Evolutionary conservation across 2,797 vertebrate genomes (phyloP), one percentile per base, ranked within the genome.

Genomic region (Brotula barbata): DNA sequence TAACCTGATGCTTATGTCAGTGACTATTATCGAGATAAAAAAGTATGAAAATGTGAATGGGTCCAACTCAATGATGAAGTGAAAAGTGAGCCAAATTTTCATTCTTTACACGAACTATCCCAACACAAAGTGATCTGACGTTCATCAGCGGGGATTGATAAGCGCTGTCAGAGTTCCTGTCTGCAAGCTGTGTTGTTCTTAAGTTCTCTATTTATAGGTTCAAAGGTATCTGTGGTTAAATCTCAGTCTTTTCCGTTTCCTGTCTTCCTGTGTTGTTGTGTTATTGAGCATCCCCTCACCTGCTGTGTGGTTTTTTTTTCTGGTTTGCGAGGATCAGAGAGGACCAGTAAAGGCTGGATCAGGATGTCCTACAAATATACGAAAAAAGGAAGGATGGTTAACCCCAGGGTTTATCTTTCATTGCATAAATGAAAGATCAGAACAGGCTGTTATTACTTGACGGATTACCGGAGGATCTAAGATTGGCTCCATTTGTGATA

Each of bases 401-500:
- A n/a, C n/a, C n/a, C n/a, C n/a, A n/a, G n/a, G n/a, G n/a, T 55
- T 40, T 64, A 78, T 73, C 57, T 63, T 63, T 46, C 49, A 3
- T 46, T 47, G 12, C 19, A 75, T 43, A 51, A 70, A 66, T 52
- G 43, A 45, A 14, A 49, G 17, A 28, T 33, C 12, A 53, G 63
- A 58, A 51, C 68, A 73, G 77, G 52, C 52, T 69, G 52, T 64
- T 63, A 51, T 64, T 51, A 68, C 75, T 67, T 67, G 69, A 49
- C 53, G n/a, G 65, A 71, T 33, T 3, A 21, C 10, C n/a, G n/a
- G 40, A 61, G 64, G 80, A 85, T 83, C 68, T 84, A 63, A 87
- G 83, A 85, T 86, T 87, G 85, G 82, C 82, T 79, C 36, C 50
- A 63, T 82, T 84, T 62, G 37, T 43, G 41, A 19, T 54, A 52